phyloP scores from a whole-genome alignment of 2,113 vertebrate species.

The Thermophis baileyi region DNA sequence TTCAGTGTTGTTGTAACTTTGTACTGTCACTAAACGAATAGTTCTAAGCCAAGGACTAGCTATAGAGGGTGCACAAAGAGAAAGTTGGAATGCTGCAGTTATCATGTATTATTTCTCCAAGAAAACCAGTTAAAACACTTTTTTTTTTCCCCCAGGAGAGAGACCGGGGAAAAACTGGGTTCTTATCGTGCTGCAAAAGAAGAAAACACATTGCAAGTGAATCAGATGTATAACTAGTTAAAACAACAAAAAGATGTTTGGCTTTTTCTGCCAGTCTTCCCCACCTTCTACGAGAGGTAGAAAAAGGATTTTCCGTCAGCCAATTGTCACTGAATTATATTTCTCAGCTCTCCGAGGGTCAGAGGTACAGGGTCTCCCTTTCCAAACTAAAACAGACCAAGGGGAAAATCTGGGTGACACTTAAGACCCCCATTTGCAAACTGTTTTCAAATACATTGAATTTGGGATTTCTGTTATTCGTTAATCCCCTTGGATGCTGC shows the following conservation, averaged over 20 bases:
- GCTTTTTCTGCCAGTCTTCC: background rate
- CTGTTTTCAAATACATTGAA: slow-evolving; percentile 18
- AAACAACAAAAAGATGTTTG: background rate
- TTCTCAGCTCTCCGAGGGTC: background rate
- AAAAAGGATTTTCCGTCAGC: background rate
- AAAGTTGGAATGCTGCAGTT: background rate
- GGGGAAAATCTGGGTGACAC: background rate
- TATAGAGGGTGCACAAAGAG: background rate
- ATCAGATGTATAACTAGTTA: background rate
- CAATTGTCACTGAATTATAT: background rate
- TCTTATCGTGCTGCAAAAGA: background rate
- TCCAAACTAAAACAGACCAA: slow-evolving; percentile 4
- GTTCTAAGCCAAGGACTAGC: no score
- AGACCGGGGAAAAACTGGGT: background rate
- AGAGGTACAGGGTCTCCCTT: background rate
- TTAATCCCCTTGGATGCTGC: background rate
- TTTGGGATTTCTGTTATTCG: background rate
- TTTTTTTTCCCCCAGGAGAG: background rate
- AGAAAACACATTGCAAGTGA: background rate
- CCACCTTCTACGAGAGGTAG: background rate
- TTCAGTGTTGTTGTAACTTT: no score
- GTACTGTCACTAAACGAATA: no score
- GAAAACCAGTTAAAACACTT: background rate
- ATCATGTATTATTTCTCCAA: background rate
- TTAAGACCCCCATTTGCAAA: background rate